Conservation (phyloP, 2,797 vertebrate genomes). For the Sciurus vulgaris region DNA sequence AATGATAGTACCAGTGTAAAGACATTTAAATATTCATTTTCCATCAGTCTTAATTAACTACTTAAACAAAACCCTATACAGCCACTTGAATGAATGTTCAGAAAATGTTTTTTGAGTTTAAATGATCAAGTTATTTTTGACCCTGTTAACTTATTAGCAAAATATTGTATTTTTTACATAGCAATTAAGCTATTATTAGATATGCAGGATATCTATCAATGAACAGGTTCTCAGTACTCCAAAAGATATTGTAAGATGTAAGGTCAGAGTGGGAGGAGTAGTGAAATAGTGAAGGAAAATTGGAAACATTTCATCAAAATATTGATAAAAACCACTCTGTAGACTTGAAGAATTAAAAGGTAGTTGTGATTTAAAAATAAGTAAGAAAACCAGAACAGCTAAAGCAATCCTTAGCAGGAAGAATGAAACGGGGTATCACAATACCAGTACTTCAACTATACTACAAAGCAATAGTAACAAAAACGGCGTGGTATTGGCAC, state of each 20-base stretch:
- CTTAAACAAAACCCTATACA: neutral
- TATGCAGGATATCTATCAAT: neutral
- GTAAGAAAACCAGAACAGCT: no score
- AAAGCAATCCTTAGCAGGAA: no score
- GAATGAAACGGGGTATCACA: no score
- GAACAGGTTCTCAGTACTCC: neutral
- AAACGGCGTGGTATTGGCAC: no score
- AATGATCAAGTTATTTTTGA: slow-evolving; percentile 48
- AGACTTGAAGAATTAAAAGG: neutral
- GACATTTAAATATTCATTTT: slow-evolving; percentile 4
- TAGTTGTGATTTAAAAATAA: slow-evolving; percentile 14
- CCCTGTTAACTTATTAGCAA: neutral
- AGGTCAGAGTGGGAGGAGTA: neutral
- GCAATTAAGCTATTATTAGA: neutral
- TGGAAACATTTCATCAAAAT: slow-evolving; percentile 7
- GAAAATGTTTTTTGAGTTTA: slow-evolving; percentile 61
- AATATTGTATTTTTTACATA: neutral
- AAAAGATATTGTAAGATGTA: neutral
- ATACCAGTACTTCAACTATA: no score
- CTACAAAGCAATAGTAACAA: no score
- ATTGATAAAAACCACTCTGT: neutral
- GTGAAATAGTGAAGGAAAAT: slow-evolving; percentile 17
- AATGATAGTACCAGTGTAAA: slow-evolving; percentile 1
- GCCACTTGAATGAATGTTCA: neutral
- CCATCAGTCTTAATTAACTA: neutral